phyloP scores from a whole-genome alignment of 2,113 vertebrate genomes.

The Pyxicephalus adspersus region DNA sequence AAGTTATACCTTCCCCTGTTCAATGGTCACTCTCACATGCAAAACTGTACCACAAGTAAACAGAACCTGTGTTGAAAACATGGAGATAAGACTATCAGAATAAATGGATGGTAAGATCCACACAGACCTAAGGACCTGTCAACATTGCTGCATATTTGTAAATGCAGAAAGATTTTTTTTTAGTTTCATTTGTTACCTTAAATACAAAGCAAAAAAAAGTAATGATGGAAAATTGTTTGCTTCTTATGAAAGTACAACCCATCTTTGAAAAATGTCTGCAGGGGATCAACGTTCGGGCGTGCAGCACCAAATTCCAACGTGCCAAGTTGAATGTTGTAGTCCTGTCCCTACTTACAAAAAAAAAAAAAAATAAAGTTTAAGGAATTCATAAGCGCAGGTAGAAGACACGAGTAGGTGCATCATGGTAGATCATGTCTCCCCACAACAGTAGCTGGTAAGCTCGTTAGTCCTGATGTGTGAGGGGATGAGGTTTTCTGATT shows the following conservation, averaged over 20 bases:
- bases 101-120: background rate
- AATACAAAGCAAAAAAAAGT: slow-evolving; percentile 52
- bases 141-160: slow-evolving; percentile 44
- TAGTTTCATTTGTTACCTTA: slow-evolving; percentile 40
- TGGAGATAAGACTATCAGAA: background rate
- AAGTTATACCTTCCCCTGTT: background rate
- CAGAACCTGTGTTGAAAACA: slow-evolving; percentile 41
- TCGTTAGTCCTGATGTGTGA: slow-evolving; percentile 66
- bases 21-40: slow-evolving; percentile 38
- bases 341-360: slow-evolving; percentile 69
- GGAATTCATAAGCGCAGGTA: slow-evolving; percentile 75
- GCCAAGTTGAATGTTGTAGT: slow-evolving; percentile 54
- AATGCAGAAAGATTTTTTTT: slow-evolving; percentile 42
- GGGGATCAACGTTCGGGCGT: slow-evolving; percentile 62
- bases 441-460: slow-evolving; percentile 64
- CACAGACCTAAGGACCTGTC: slow-evolving; percentile 10
- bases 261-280: slow-evolving; percentile 73
- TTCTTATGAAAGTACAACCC: slow-evolving; percentile 70
- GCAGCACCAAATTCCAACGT: slow-evolving; percentile 64
- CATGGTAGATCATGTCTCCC: slow-evolving; percentile 59
- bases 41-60: slow-evolving; percentile 42
- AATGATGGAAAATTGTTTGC: slow-evolving; percentile 63
- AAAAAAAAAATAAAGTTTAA: slow-evolving; percentile 75
- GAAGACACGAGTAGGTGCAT: slow-evolving; percentile 73
- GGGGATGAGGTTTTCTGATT: slow-evolving; percentile 69